Conservation (phyloP, 2,797 vertebrate species). For the Notoglanidium macrostoma region DNA sequence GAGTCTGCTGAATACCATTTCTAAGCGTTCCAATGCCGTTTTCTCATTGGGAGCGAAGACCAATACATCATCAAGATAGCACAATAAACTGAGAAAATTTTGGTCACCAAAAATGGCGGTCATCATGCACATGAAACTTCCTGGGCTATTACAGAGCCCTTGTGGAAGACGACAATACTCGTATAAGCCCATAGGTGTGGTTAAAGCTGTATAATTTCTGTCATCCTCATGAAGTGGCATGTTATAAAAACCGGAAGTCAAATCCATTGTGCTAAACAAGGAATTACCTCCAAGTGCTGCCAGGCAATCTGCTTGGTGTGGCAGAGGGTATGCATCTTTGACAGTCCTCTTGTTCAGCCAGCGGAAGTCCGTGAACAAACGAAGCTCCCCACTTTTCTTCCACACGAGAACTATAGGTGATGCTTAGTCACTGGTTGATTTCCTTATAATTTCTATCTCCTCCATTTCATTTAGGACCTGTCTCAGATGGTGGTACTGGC, state of each 20-base stretch:
- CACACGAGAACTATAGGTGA: constrained; percentile 26
- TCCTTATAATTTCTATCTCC: background rate
- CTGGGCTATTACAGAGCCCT: no score
- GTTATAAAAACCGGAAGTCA: background rate
- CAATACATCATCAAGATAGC: no score
- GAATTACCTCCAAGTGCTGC: constrained; percentile 4
- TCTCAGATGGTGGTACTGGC: background rate
- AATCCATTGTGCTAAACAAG: constrained; percentile 25
- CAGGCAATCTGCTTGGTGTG: constrained; percentile 7
- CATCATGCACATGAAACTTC: no score
- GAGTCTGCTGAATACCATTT: no score
- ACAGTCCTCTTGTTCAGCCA: constrained; percentile 29
- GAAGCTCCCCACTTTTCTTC: constrained; percentile 11
- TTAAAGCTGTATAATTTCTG: background rate
- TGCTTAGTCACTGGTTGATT: background rate
- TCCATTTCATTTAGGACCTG: background rate
- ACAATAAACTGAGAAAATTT: no score
- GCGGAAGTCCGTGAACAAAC: constrained; percentile 18
- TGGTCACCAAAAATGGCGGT: no score
- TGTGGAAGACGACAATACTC: no score
- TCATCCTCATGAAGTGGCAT: background rate
- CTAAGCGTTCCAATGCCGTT: no score
- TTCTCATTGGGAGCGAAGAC: no score
- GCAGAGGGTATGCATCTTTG: constrained; percentile 5
- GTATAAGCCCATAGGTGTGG: background rate